A percentile compares a stretch with the other conserved stretches of the same genome.
Evolutionary conservation across 2,797 vertebrate genomes (phyloP).

Genomic region (Coccyzus lansbergi): DNA sequence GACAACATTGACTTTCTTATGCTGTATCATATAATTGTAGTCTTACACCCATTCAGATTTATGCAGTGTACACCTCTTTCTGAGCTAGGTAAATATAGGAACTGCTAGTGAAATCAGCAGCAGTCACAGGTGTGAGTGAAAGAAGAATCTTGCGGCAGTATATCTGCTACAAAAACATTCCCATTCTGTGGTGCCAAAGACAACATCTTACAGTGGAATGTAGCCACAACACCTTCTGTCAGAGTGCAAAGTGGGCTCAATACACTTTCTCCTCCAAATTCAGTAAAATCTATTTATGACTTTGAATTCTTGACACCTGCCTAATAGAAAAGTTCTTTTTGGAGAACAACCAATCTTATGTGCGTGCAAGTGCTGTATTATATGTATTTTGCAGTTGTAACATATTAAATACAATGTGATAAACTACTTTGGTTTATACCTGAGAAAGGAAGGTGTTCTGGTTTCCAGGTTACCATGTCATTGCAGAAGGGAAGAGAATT

Average conservation of each 20-base stretch:
- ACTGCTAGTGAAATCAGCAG: neutral
- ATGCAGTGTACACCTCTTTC: neutral
- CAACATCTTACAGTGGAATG: neutral
- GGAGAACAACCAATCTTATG: neutral
- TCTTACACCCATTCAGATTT: neutral
- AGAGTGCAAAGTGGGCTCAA: neutral
- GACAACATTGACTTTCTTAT: neutral
- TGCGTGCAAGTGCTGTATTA: neutral
- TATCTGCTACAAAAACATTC: neutral
- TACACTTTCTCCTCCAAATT: neutral
- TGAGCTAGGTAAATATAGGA: neutral
- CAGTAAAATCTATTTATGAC: slow-evolving; percentile 12
- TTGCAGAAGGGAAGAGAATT: neutral
- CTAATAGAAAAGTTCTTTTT: neutral
- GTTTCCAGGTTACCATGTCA: neutral
- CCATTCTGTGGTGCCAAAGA: neutral
- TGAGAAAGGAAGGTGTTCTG: neutral
- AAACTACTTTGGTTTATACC: neutral
- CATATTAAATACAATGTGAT: neutral
- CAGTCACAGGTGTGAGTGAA: neutral
- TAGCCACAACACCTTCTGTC: neutral
- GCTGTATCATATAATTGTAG: neutral
- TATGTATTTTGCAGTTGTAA: neutral
- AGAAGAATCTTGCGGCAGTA: neutral
- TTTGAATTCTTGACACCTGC: neutral